A percentile compares a stretch with the other conserved stretches of the same genome.
phyloP scores from a whole-genome alignment of 37 sponge, comb jelly and placozoan species.

The Amphimedon queenslandica region DNA sequence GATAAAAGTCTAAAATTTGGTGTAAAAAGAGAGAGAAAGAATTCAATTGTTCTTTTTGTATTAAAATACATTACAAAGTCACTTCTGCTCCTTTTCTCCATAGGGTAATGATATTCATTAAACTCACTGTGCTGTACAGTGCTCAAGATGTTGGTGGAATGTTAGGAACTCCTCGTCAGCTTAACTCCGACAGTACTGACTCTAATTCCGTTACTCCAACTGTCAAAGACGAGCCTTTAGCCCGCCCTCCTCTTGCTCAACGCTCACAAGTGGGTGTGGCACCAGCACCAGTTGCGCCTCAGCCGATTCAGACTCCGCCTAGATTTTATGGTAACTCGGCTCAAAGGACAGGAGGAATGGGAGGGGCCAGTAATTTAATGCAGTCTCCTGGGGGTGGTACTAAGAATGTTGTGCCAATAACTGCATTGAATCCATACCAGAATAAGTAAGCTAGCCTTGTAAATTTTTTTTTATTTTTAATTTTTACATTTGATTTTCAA shows the following conservation, averaged over 20 bases:
- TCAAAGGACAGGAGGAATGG: neutral
- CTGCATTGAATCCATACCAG: constrained; percentile 86
- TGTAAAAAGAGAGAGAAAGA: too few relatives aligned
- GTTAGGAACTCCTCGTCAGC: constrained; percentile 51
- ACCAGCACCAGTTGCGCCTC: neutral
- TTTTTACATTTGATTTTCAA: neutral
- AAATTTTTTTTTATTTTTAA: neutral
- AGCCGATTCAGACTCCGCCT: neutral
- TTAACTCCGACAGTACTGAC: constrained; percentile 29
- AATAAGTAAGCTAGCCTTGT: constrained; percentile 55
- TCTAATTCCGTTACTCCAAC: neutral
- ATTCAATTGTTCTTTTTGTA: too few relatives aligned
- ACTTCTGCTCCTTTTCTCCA: neutral
- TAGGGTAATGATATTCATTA: constrained; percentile 74
- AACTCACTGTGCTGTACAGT: constrained; percentile 33
- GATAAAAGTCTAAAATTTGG: too few relatives aligned
- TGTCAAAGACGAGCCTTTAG: neutral
- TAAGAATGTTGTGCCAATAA: constrained; percentile 65
- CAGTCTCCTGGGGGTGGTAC: neutral
- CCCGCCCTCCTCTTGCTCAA: too few relatives aligned
- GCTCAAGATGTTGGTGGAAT: constrained; percentile 30
- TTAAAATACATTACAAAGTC: too few relatives aligned
- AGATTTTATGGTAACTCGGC: neutral
- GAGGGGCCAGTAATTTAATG: neutral
- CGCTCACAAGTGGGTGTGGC: neutral